These are phyloP conservation scores for Cynoglossus semilaevis DNA, from an alignment of 2,113 vertebrate species.

Conservation along the genomic window DNA sequence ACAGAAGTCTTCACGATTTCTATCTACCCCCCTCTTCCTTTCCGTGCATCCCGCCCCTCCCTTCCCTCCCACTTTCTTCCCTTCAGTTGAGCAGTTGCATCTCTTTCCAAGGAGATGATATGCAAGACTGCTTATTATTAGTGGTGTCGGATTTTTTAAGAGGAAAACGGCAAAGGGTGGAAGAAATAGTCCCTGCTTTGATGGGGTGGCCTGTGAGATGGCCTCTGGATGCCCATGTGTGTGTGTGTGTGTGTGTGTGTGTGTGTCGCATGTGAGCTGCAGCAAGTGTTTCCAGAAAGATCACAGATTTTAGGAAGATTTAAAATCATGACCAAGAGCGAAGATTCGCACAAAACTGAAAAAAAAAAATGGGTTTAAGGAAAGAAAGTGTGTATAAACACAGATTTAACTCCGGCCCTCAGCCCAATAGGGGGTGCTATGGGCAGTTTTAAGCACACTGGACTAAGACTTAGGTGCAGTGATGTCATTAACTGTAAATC, in stretches of 20 bases:
- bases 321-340: constrained; percentile 36
- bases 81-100: constrained; percentile 80
- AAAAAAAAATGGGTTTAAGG: too few species aligned
- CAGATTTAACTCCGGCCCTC: too few species aligned
- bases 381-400: too few species aligned
- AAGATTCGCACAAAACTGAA: too few species aligned
- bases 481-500: too few species aligned
- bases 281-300: constrained; percentile 46
- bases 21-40: constrained; percentile 17
- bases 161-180: constrained; percentile 42
- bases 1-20: constrained; percentile 87
- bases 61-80: constrained; percentile 39
- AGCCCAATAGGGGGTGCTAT: too few species aligned
- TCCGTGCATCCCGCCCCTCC: neutral
- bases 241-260: constrained; percentile 24
- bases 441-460: too few species aligned
- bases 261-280: constrained; percentile 12
- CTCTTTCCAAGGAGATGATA: constrained; percentile 94
- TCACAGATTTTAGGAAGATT: constrained; percentile 63
- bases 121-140: constrained; percentile 97
- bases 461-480: too few species aligned
- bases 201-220: constrained; percentile 68
- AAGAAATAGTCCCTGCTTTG: constrained; percentile 62
- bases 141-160: constrained; percentile 82
- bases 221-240: constrained; percentile 50